Percentiles rank a stretch among this genome's conserved stretches.
phyloP scores from a whole-genome alignment of 2,113 vertebrate species.

The Nanger granti region DNA sequence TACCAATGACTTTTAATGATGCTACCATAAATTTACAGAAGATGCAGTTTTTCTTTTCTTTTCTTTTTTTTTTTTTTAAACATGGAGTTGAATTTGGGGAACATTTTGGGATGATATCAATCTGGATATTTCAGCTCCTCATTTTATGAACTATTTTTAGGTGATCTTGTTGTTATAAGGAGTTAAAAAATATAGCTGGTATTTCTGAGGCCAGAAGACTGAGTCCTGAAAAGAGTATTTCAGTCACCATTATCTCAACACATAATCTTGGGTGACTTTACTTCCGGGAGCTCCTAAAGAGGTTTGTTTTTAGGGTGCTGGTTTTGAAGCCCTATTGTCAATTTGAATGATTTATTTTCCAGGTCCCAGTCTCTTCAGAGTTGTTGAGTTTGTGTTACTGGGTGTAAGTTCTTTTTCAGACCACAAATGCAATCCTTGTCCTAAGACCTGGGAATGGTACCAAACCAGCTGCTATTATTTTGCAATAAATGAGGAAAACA shows the following conservation, averaged over 20 bases:
- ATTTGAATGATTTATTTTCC: not conserved
- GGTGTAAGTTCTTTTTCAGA: constrained; percentile 47
- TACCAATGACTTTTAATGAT: not conserved
- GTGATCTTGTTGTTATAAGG: not conserved
- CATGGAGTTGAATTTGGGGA: not conserved
- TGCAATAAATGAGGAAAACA: constrained; percentile 33
- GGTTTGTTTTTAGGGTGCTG: not conserved
- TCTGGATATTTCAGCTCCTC: not conserved
- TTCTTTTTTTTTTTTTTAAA: not conserved
- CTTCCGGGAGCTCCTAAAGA: not conserved
- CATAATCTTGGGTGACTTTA: not conserved
- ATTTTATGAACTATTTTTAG: not conserved
- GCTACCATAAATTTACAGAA: not conserved
- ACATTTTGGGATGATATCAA: not conserved
- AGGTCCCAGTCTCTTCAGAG: not conserved
- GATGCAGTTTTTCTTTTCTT: not conserved
- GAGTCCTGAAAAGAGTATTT: not conserved
- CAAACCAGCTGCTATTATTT: constrained; percentile 56
- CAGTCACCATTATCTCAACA: not conserved
- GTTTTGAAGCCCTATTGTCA: not conserved
- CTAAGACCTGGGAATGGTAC: constrained; percentile 48
- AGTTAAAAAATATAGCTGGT: not conserved
- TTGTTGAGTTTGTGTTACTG: not conserved
- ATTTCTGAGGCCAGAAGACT: not conserved
- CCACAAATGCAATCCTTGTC: constrained; percentile 61